Percentiles rank a stretch among this genome's conserved stretches.
These are phyloP conservation scores for Pegoplata infirma DNA, from an alignment of 2,888 invertebrate genomes.

Conservation along the genomic window DNA sequence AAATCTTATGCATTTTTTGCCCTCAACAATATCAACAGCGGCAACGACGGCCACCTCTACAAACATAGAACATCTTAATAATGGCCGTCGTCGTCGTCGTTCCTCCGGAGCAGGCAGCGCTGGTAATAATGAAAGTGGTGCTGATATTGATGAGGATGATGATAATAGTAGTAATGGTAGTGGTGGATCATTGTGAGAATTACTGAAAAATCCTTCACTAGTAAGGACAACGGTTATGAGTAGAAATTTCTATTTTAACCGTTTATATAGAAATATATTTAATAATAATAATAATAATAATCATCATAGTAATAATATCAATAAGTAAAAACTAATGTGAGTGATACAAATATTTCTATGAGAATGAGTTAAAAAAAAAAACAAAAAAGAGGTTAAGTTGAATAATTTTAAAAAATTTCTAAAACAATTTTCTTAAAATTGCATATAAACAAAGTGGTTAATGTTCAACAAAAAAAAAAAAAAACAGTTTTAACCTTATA, in stretches of 20 bases:
- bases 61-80: neutral
- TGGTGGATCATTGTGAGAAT: slow-evolving; percentile 73
- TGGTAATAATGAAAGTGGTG: slow-evolving; percentile 16
- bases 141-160: slow-evolving; percentile 30
- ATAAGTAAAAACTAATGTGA: slow-evolving; percentile 10
- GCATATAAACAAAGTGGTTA: too few species aligned
- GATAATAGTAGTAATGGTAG: slow-evolving; percentile 42
- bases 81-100: neutral
- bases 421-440: neutral
- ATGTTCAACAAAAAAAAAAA: too few species aligned
- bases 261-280: slow-evolving; percentile 71
- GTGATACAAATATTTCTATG: neutral
- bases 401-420: slow-evolving; percentile 1
- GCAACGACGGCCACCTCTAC: neutral
- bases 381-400: slow-evolving; percentile 16
- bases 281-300: slow-evolving; percentile 60
- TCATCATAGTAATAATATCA: slow-evolving; percentile 1
- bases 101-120: neutral
- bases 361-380: slow-evolving; percentile 8
- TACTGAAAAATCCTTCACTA: slow-evolving; percentile 69
- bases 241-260: slow-evolving; percentile 69
- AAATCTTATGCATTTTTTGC: slow-evolving; percentile 78
- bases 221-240: slow-evolving; percentile 66
- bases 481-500: too few species aligned
- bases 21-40: slow-evolving; percentile 73